phyloP scores from a whole-genome alignment of 2,113 vertebrate species.

The Psophia crepitans region DNA sequence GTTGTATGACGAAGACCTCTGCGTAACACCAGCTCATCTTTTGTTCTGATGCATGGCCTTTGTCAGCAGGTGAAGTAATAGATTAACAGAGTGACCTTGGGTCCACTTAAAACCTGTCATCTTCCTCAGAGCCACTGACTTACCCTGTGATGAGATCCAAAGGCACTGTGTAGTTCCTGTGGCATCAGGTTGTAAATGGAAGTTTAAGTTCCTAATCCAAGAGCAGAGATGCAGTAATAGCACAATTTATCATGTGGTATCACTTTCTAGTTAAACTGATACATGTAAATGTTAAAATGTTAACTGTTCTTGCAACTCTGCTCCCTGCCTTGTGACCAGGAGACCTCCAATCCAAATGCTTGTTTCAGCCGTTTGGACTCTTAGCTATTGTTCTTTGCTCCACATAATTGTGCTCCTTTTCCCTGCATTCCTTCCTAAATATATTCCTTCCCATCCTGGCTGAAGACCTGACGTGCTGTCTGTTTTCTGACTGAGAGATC shows the following conservation, averaged over 20 bases:
- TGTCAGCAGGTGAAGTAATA: not conserved
- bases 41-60: not conserved
- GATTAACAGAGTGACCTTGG: not conserved
- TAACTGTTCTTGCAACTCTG: not conserved
- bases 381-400: not conserved
- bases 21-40: not conserved
- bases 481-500: not conserved
- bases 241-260: not conserved
- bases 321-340: not conserved
- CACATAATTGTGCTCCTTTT: not conserved
- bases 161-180: not conserved
- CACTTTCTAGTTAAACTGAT: not conserved
- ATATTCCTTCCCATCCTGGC: not conserved
- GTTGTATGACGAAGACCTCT: not conserved
- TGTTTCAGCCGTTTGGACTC: not conserved
- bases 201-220: not conserved
- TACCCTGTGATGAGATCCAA: not conserved
- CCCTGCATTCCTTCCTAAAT: not conserved
- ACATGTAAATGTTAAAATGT: not conserved
- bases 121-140: not conserved
- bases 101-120: not conserved
- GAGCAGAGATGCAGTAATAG: not conserved
- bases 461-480: not conserved
- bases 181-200: not conserved
- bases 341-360: not conserved